A percentile compares a stretch with the other conserved stretches of the same genome.
Conservation (phyloP, 1,140 invertebrate genomes). For the Coptotermes formosanus region DNA sequence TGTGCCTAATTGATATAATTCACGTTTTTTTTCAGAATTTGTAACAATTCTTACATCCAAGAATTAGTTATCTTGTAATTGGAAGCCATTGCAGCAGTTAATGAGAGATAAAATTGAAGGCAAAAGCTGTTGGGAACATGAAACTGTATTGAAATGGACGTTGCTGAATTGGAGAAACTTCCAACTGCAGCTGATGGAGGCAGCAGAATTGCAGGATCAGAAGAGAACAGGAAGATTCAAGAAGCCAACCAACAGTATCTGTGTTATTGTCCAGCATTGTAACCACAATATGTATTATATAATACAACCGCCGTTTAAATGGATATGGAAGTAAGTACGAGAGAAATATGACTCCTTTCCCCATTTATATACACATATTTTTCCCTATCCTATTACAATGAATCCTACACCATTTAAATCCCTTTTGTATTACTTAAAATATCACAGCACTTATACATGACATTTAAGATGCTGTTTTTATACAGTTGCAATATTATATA, state of each 20-base stretch:
- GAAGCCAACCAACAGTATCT: conserved; percentile 6
- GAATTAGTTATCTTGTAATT: conserved; percentile 27
- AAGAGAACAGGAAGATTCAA: neutral
- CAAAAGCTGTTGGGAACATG: neutral
- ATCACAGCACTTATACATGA: neutral
- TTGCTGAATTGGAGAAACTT: neutral
- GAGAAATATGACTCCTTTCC: neutral
- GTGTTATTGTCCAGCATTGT: neutral
- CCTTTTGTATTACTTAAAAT: neutral
- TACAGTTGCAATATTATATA: neutral
- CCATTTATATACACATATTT: neutral
- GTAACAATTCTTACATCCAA: conserved; percentile 33
- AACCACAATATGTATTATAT: neutral
- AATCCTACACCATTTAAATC: neutral
- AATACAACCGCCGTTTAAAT: neutral
- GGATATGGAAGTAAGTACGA: neutral
- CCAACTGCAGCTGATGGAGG: neutral
- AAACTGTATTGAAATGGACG: neutral
- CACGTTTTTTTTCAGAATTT: neutral
- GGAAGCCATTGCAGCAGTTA: neutral
- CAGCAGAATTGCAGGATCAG: neutral
- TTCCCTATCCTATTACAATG: neutral
- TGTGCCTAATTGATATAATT: neutral
- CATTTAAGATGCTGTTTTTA: neutral
- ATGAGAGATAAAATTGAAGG: neutral